Evolutionary conservation across 2,888 invertebrate species (phyloP), one percentile per base, ranked within the genome.

Genomic region (Belgica antarctica): DNA sequence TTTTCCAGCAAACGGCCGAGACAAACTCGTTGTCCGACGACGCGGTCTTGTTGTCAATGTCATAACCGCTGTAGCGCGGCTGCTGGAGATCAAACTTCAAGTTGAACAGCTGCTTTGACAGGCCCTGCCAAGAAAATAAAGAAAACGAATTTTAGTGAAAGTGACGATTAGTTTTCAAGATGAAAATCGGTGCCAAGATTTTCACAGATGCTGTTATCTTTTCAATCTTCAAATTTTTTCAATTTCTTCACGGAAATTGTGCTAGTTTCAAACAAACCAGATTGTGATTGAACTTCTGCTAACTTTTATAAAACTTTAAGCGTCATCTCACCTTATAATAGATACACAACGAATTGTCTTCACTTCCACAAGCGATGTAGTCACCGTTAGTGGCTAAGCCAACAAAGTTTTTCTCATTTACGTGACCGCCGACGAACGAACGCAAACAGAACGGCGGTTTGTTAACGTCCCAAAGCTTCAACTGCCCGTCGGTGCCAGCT

Each of bases 341-440:
- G 63, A 96, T 86, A 77, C 92, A 96, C 3, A 96, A 82, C 0
- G 94, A 89, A 80, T 96, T 96, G 78, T 95, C 95, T 81, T 96
- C 96, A 1, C 94, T 95, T 70, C 96, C 96, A 80, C 95, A 96
- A 0, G 94, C 94, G 27, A 96, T 87, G 78, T 94, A 96, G 80
- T 94, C 88, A 1, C 92, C 92, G 77, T 95, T 92, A 0, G 94
- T 94, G 0, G 95, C 93, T 62, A 96, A 81, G 0, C 96, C 96
- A 1, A 96, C 95, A 81, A 96, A 96, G 80, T 96, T 96, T 80
- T 96, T 96, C 81, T 96, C 96, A 78, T 96, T 96, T 4, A 89
- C 86, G 80, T 96, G 96, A 0, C 96, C 96, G 0, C 96, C 96
- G 15, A 89, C 87, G 81, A 95, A 94, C 0, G 94, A 93, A 24